phyloP scores from a whole-genome alignment of 2,888 invertebrate species.

The Steromphala cineraria region DNA sequence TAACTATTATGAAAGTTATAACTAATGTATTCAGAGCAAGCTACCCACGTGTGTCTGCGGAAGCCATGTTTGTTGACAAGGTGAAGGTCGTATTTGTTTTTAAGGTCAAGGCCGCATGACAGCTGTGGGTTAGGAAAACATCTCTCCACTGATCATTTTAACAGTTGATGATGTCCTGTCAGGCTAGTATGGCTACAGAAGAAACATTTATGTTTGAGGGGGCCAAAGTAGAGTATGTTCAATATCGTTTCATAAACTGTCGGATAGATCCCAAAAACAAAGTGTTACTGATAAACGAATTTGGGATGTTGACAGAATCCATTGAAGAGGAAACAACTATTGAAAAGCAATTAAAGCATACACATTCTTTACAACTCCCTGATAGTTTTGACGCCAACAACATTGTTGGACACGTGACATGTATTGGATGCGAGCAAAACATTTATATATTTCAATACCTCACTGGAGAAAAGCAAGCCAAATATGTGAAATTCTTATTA shows the following conservation, averaged over 20 bases:
- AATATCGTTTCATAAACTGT: neutral
- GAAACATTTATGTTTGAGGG: neutral
- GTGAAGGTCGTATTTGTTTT: slow-evolving; percentile 22
- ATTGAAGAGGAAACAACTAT: neutral
- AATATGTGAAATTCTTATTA: slow-evolving; percentile 35
- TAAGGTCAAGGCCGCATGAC: slow-evolving; percentile 14
- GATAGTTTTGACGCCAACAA: neutral
- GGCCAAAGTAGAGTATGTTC: neutral
- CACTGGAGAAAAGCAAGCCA: neutral
- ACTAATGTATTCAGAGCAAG: neutral
- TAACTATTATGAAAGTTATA: neutral
- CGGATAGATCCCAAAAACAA: neutral
- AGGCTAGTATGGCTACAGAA: no score
- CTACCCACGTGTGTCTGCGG: slow-evolving; percentile 21
- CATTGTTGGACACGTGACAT: slow-evolving; percentile 33
- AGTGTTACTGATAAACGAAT: neutral
- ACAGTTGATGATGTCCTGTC: no score
- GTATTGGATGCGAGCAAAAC: slow-evolving; percentile 33
- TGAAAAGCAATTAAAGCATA: neutral
- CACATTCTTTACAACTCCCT: slow-evolving; percentile 9
- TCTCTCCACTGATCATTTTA: no score
- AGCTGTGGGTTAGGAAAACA: neutral
- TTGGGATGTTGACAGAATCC: neutral
- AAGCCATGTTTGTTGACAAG: slow-evolving; percentile 24
- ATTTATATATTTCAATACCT: slow-evolving; percentile 30